Percentiles rank a stretch among this genome's conserved stretches.
phyloP scores from a whole-genome alignment of 2,113 vertebrate genomes.

The Eulacestoma nigropectus region DNA sequence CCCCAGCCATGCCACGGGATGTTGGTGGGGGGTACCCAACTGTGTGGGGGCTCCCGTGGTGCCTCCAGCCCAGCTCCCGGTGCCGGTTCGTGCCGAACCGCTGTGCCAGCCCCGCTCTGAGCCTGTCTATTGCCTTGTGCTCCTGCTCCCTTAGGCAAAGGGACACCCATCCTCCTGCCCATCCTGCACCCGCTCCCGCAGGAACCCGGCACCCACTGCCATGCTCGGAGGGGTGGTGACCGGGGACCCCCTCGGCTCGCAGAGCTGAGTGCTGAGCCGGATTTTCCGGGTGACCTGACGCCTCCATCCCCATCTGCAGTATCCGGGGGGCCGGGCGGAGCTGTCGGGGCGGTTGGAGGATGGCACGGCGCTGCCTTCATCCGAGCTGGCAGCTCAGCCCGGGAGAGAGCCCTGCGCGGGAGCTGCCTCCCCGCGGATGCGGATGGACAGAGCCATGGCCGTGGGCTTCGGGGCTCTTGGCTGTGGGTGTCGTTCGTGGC shows the following conservation, averaged over 20 bases:
- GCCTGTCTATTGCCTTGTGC: not conserved
- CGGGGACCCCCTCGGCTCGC: not conserved
- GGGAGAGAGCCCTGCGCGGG: not conserved
- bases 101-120: not conserved
- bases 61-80: not conserved
- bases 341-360: conserved; percentile 4
- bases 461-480: accelerated
- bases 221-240: not conserved
- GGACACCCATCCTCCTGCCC: not conserved
- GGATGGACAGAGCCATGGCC: accelerated
- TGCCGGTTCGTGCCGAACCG: not conserved
- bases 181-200: not conserved
- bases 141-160: not conserved
- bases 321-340: not conserved
- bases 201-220: accelerated
- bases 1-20: accelerated
- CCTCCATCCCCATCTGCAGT: not conserved
- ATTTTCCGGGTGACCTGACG: not conserved
- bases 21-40: not conserved
- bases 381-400: conserved; percentile 13
- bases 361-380: not conserved
- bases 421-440: not conserved
- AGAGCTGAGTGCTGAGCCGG: not conserved
- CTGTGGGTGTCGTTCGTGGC: not conserved
- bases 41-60: not conserved